Percentiles rank a stretch among this genome's conserved stretches.
These are phyloP conservation scores for Boloria euphrosyne DNA, from an alignment of 2,888 invertebrate species.

Conservation along the genomic window DNA sequence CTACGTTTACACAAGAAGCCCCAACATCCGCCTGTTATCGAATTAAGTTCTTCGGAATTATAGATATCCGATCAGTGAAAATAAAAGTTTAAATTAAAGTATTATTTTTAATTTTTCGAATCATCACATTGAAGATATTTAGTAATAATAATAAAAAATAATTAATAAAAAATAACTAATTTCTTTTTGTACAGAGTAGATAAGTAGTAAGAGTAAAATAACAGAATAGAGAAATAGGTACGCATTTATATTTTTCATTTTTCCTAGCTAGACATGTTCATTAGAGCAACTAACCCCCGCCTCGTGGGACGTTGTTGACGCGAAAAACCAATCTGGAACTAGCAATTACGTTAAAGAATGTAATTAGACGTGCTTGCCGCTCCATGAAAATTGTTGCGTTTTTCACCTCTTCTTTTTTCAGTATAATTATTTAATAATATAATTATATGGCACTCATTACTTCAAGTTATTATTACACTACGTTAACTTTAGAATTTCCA, in stretches of 20 bases:
- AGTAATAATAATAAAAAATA: too few relatives aligned
- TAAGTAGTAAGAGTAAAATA: too few relatives aligned
- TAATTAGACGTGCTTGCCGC: conserved; percentile 56
- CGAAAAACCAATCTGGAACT: conserved; percentile 77
- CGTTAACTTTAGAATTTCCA: too few relatives aligned
- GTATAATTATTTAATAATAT: not conserved
- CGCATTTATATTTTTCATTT: conserved; percentile 41
- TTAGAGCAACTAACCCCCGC: conserved; percentile 63
- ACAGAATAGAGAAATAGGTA: too few relatives aligned
- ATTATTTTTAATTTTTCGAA: not conserved
- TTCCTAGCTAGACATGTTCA: conserved; percentile 62
- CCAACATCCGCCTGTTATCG: conserved; percentile 62
- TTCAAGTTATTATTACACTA: too few relatives aligned
- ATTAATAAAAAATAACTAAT: too few relatives aligned
- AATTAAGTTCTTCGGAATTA: conserved; percentile 49
- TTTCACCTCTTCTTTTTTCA: conserved; percentile 19
- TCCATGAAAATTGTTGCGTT: conserved; percentile 37
- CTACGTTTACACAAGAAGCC: conserved; percentile 52
- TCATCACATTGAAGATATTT: too few relatives aligned
- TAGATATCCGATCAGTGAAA: conserved; percentile 11
- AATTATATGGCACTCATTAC: not conserved
- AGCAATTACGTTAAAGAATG: conserved; percentile 77
- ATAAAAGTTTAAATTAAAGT: conserved; percentile 1
- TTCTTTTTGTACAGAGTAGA: too few relatives aligned
- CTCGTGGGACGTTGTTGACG: conserved; percentile 72